phyloP scores from a whole-genome alignment of 2,113 vertebrate genomes.

The Poeciliopsis occidentalis region DNA sequence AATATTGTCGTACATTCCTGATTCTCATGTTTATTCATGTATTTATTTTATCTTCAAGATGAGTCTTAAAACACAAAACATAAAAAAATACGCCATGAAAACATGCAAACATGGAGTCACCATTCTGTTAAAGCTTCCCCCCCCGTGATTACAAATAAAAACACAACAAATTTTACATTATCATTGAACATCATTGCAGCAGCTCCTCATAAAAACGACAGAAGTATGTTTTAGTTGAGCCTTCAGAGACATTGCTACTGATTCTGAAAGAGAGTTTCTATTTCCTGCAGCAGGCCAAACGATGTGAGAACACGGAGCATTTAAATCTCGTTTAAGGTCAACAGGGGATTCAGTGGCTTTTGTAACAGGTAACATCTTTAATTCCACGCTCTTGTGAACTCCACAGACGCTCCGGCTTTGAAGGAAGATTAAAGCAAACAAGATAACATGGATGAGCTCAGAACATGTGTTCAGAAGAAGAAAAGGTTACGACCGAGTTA shows the following conservation, averaged over 20 bases:
- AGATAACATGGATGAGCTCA: not conserved
- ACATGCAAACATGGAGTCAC: not conserved
- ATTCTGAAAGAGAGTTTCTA: conserved; percentile 63
- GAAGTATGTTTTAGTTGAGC: conserved; percentile 5
- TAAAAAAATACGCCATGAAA: not conserved
- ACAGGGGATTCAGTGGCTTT: conserved; percentile 55
- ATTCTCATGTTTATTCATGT: not conserved
- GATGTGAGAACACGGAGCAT: conserved; percentile 54
- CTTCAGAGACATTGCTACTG: conserved; percentile 65
- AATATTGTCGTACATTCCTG: not conserved
- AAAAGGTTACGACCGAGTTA: conserved; percentile 25
- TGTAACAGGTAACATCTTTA: conserved; percentile 64
- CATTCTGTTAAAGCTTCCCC: not conserved
- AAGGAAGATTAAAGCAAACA: conserved; percentile 25
- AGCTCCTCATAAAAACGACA: not conserved
- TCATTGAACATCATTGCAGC: not conserved
- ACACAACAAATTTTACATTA: not conserved
- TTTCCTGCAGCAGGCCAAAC: conserved; percentile 45
- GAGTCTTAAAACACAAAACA: not conserved
- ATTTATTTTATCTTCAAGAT: not conserved
- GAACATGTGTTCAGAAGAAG: conserved; percentile 20
- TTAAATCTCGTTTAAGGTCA: conserved; percentile 64
- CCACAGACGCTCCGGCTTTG: conserved; percentile 31
- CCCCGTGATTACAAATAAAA: not conserved
- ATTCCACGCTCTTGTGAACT: conserved; percentile 43